These are phyloP conservation scores for Apis florea DNA, from an alignment of 1,140 invertebrate species.

Conservation along the genomic window DNA sequence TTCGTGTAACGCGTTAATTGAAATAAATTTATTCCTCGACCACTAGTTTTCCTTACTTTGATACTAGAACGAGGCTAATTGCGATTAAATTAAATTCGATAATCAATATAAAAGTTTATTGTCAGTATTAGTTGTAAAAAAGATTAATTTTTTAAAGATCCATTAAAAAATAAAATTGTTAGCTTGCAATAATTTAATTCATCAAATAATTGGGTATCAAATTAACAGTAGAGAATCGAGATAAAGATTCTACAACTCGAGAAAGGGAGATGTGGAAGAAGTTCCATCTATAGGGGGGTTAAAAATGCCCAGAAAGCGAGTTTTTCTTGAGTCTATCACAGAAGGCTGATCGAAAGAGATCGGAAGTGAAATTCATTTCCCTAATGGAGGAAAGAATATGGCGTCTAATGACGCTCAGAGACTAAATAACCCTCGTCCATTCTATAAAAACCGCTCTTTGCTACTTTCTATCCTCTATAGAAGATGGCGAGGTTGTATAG, in stretches of 20 bases:
- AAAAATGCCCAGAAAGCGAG: background rate
- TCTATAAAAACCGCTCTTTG: background rate
- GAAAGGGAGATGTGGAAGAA: background rate
- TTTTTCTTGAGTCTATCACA: conserved; percentile 30
- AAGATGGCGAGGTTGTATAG: too few species aligned
- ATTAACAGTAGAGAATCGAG: conserved; percentile 16
- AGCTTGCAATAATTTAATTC: too few species aligned
- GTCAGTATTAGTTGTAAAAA: background rate
- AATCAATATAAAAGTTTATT: background rate
- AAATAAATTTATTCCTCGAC: too few species aligned
- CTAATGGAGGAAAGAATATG: conserved; percentile 69
- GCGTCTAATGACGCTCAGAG: conserved; percentile 55
- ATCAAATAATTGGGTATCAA: conserved; percentile 53
- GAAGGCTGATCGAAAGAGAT: conserved; percentile 34
- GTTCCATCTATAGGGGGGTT: background rate
- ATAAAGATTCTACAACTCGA: conserved; percentile 51
- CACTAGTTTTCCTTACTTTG: too few species aligned
- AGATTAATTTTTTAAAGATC: too few species aligned
- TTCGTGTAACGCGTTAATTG: too few species aligned
- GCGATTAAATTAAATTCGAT: too few species aligned
- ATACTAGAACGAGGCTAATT: background rate
- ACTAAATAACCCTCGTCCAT: conserved; percentile 62
- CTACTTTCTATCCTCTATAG: background rate
- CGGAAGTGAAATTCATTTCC: conserved; percentile 67
- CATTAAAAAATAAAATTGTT: too few species aligned